Evolutionary conservation across 2,888 invertebrate genomes (phyloP), one percentile per base, ranked within the genome.

Genomic region (Tetragonisca angustula): DNA sequence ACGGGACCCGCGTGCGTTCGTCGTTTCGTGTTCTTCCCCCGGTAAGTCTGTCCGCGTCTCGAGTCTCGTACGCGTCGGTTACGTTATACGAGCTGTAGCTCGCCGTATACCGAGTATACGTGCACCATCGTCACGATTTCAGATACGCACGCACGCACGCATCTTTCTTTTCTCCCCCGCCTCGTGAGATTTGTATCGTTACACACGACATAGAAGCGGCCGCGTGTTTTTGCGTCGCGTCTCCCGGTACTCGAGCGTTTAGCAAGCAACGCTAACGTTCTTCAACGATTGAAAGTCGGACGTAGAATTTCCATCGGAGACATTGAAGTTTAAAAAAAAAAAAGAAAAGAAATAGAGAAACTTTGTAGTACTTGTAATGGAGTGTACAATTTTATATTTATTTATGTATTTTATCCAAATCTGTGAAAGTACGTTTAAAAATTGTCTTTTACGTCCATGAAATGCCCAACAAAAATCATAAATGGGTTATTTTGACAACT

Each of bases 1-100:
- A 84, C 84, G 84, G 85, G 62, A 81, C 80, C 64, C 76, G 78
- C 76, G 78, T 70, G 64, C 32, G 67, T 83, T 86, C 79, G 84
- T 82, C 79, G 78, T 61, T 81, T 74, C 83, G 73, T 72, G 83
- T 85, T 88, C 88, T 74, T 74, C 70, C 69, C 19, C 27, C 54
- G 65, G 6, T 56, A 54, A 13, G 19, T 1, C n/a, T 43, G 9
- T 36, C 15, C 21, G 65, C 11, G 36, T 43, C 36, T 79, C 79
- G 74, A 15, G 27, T 67, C 32, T 32, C 43, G 75, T 81, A 73
- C 77, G 78, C 79, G 71, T 76, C 43, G 43, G 80, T 84, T 75
- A 75, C 78, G 86, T 80, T 82, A 82, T 62, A 84, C 74, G 73
- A 27, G 77, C 43, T 62, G 67, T 75, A 72, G 64, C 70, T 80